Conservation (phyloP, 2,888 invertebrate genomes). For the Xanthorhoe spadicearia region DNA sequence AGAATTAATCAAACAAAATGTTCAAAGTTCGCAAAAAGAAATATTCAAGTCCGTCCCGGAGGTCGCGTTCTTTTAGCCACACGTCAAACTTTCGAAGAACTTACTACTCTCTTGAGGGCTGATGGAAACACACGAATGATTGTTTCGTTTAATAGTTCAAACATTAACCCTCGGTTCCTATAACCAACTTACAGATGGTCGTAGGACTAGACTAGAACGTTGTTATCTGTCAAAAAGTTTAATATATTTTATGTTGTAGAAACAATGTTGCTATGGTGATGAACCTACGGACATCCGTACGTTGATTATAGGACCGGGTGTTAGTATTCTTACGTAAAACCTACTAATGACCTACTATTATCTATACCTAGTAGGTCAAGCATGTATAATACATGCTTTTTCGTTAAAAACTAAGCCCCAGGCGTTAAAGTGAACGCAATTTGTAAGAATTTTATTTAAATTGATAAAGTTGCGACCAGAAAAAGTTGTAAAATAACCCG, state of each 20-base stretch:
- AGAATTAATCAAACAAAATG: slow-evolving; percentile 2
- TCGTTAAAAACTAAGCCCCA: background rate
- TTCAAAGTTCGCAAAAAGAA: slow-evolving; percentile 11
- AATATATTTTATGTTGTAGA: too few species aligned
- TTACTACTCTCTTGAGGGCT: slow-evolving; percentile 23
- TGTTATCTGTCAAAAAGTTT: too few species aligned
- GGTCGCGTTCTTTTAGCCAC: slow-evolving; percentile 22
- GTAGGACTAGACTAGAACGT: too few species aligned
- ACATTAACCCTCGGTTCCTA: too few species aligned
- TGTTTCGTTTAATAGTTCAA: background rate
- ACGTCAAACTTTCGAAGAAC: slow-evolving; percentile 30
- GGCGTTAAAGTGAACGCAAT: background rate
- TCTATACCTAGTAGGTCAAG: too few species aligned
- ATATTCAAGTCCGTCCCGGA: slow-evolving; percentile 15
- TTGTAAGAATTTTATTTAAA: background rate
- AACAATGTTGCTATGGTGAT: too few species aligned
- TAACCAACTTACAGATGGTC: too few species aligned
- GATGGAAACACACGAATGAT: slow-evolving; percentile 20
- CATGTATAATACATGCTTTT: background rate
- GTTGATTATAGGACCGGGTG: too few species aligned
- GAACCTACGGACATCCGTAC: too few species aligned
- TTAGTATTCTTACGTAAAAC: too few species aligned
- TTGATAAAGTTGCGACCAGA: background rate
- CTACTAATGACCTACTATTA: too few species aligned
- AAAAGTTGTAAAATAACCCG: background rate